Conservation (phyloP, 2,797 vertebrate species). For the Falco rusticolus region DNA sequence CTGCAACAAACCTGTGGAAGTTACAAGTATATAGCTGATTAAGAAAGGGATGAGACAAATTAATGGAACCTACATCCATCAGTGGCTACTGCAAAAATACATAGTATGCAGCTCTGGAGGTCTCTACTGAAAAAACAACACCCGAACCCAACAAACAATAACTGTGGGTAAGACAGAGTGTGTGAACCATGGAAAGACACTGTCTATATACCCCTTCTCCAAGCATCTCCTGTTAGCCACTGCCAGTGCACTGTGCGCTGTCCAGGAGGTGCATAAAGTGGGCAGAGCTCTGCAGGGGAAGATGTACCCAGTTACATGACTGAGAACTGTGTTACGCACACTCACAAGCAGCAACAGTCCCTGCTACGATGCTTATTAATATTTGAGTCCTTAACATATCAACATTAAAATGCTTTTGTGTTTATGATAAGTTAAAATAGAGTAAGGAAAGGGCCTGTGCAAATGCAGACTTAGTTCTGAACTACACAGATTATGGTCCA, state of each 20-base stretch:
- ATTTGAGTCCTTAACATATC: not conserved
- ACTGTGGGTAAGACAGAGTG: not conserved
- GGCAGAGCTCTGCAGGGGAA: not conserved
- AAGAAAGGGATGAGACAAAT: not conserved
- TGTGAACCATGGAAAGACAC: not conserved
- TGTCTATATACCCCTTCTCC: not conserved
- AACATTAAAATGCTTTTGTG: not conserved
- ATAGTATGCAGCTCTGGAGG: not conserved
- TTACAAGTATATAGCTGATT: not conserved
- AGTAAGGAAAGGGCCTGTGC: not conserved
- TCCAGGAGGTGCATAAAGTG: not conserved
- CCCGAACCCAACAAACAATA: not conserved
- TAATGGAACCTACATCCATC: not conserved
- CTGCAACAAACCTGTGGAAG: not conserved
- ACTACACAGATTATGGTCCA: not conserved
- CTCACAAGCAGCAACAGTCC: not conserved
- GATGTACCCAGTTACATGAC: rapidly evolving
- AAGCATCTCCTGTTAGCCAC: not conserved
- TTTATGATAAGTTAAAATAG: not conserved
- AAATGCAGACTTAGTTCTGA: not conserved
- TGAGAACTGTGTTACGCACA: not conserved
- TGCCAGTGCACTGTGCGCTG: not conserved
- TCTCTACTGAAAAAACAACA: not conserved
- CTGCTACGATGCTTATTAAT: not conserved
- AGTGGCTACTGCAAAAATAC: not conserved